Base-by-base conservation (phyloP, 2,888 invertebrate genomes). In the Coenonympha arcania region DNA sequence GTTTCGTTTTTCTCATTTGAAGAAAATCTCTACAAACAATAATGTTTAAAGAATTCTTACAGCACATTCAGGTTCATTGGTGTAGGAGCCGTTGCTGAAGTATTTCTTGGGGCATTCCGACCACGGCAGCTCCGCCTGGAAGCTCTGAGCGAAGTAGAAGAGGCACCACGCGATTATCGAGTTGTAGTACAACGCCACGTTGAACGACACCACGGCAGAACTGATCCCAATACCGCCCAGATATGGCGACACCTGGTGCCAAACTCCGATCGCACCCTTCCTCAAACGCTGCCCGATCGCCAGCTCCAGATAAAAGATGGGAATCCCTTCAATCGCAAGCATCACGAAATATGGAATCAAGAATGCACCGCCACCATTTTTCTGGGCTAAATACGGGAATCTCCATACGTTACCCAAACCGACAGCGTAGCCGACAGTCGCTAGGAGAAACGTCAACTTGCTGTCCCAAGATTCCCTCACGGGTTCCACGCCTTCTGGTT, bases 91-190 rank as follows among this genome's bases (percentile, higher is more conserved):
- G 70, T 95, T 95, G 50, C 85, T 83, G 69, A 93, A 93, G 63
- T 93, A 92, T 54, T 90, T 90, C 69, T 93, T 94, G 1, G 96
- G 96, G 75, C 97, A 97, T 54, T 94, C 92, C 0, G 95, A 88
- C 97, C 97, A 98, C 5, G 97, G 97, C 64, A 97, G 78, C 67
- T 95, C 92, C 0, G 93, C 91, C 71, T 95, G 95, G 79, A 97
- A 97, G 76, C 96, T 96, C 88, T 95, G 94, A 60, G 94, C 92
- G 71, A 97, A 93, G 83, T 97, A 98, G 79, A 96, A 96, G 70
- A 98, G 89, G 75, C 97, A 97, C 98, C 98, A 98, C 54, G 97
- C 97, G 62, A 98, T 97, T 65, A 98, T 98, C 53, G 97, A 97
- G 82, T 98, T 98, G 83, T 98, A 98, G 80, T 98, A 98, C 58